Conservation (phyloP, 1,140 invertebrate species). For the Phthorimaea operculella region DNA sequence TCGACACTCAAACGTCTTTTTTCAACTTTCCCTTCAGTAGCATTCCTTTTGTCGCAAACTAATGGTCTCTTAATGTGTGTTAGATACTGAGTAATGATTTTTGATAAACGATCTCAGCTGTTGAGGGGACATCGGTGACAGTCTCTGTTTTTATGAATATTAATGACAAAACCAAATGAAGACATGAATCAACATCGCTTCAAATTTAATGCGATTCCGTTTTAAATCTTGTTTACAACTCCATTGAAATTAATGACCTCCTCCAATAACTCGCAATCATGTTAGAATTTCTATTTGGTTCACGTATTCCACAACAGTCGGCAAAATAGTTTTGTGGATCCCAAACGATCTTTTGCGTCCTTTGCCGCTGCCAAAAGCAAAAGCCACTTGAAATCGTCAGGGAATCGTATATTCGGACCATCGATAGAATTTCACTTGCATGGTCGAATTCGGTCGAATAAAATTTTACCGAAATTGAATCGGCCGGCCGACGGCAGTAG, state of each 20-base stretch:
- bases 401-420: constrained; percentile 41
- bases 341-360: constrained; percentile 6
- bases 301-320: background rate
- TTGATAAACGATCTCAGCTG: constrained; percentile 1
- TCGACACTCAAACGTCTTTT: constrained; percentile 17
- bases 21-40: constrained; percentile 17
- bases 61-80: constrained; percentile 15
- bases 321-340: background rate
- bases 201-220: background rate
- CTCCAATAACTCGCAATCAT: background rate
- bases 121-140: constrained; percentile 2
- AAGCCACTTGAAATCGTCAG: constrained; percentile 31
- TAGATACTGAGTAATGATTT: constrained; percentile 14
- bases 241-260: background rate
- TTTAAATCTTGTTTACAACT: background rate
- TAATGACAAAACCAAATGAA: constrained; percentile 17
- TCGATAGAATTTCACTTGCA: constrained; percentile 51
- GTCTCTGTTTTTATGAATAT: constrained; percentile 20
- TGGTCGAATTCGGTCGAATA: constrained; percentile 54
- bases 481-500: constrained; percentile 41
- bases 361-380: constrained; percentile 16
- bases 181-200: background rate
- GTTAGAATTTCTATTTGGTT: too few species aligned
- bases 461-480: constrained; percentile 65
- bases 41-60: constrained; percentile 14